Evolutionary conservation across 2,888 invertebrate genomes (phyloP).

Genomic region (Falcaria lacertinaria): DNA sequence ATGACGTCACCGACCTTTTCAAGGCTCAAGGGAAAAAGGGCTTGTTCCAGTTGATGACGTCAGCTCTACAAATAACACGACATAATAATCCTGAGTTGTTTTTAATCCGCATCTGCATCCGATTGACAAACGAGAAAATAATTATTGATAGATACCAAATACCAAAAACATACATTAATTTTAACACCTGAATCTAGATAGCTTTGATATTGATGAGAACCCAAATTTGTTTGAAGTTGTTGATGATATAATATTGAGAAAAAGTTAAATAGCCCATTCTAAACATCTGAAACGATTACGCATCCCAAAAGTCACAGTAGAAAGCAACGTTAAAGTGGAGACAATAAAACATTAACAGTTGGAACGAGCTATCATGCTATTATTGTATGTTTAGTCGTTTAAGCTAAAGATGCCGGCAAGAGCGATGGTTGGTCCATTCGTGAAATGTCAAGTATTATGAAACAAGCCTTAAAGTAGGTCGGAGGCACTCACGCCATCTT

Average conservation of each 20-base stretch:
- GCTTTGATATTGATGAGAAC: too few species aligned
- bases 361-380: not conserved
- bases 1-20: conserved; percentile 37
- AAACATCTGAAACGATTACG: not conserved
- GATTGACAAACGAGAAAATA: too few species aligned
- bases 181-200: too few species aligned
- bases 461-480: too few species aligned
- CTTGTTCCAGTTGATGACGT: conserved; percentile 2
- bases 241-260: too few species aligned
- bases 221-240: too few species aligned
- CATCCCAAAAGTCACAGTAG: not conserved
- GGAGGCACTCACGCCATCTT: not conserved
- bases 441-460: not conserved
- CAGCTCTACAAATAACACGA: not conserved
- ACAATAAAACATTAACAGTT: not conserved
- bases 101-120: too few species aligned
- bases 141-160: too few species aligned
- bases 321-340: not conserved
- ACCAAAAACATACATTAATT: too few species aligned
- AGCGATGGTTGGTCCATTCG: not conserved
- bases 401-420: not conserved
- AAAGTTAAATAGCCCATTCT: not conserved
- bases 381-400: not conserved
- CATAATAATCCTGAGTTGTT: not conserved
- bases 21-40: not conserved